Evolutionary conservation across 2,113 vertebrate genomes (phyloP).

Genomic region (rabbit (Oryctolagus cuniculus)): DNA sequence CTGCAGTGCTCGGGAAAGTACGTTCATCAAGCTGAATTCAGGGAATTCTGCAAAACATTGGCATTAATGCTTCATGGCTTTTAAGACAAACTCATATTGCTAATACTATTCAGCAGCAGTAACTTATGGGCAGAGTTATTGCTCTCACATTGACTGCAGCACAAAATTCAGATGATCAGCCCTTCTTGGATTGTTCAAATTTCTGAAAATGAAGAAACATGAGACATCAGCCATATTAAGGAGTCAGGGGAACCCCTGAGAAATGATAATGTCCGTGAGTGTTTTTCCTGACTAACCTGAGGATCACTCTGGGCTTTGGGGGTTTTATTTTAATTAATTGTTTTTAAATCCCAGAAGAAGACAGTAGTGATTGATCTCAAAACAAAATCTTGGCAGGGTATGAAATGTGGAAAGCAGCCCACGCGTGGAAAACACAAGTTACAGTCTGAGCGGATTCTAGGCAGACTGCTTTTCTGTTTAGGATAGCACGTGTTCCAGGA

Average conservation of each 20-base stretch:
- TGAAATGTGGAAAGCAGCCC: neutral
- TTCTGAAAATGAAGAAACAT: constrained; percentile 43
- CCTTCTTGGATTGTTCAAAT: constrained; percentile 55
- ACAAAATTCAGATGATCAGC: constrained; percentile 73
- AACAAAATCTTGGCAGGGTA: neutral
- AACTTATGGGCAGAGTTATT: constrained; percentile 81
- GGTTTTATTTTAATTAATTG: neutral
- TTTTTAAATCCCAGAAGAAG: constrained; percentile 34
- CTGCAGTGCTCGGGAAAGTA: constrained; percentile 46
- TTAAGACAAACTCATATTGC: constrained; percentile 86
- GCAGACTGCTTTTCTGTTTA: neutral
- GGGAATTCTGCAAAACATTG: constrained; percentile 59
- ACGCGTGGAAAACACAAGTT: neutral
- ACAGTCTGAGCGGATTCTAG: neutral
- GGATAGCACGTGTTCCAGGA: neutral
- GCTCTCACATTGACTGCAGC: constrained; percentile 79
- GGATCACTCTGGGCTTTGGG: constrained; percentile 36
- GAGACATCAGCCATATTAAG: neutral
- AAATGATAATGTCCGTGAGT: neutral
- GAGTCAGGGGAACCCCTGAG: neutral
- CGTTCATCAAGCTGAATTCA: constrained; percentile 54
- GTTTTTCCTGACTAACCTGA: constrained; percentile 45
- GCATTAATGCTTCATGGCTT: constrained; percentile 86
- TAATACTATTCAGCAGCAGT: constrained; percentile 81
- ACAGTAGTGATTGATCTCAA: constrained; percentile 42